Evolutionary conservation across 2,797 vertebrate species (phyloP).

Genomic region (Karalla daura): DNA sequence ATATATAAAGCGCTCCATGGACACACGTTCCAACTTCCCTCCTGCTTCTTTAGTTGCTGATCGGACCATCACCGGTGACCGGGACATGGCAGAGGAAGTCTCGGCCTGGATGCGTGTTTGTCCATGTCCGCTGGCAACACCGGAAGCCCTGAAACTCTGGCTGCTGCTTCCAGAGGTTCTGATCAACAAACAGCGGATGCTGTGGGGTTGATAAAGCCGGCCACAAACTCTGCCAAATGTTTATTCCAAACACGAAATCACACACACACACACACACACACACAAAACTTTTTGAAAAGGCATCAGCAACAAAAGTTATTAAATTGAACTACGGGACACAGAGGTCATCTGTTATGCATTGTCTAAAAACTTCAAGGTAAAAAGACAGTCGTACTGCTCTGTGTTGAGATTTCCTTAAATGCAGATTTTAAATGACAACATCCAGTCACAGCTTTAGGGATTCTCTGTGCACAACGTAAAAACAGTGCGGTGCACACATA

Average conservation of each 20-base stretch:
- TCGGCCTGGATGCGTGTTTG: too few relatives aligned
- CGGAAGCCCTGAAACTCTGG: too few relatives aligned
- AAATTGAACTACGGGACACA: slow-evolving; percentile 5
- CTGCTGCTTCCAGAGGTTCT: neutral
- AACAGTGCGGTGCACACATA: neutral
- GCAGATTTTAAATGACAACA: slow-evolving; percentile 9
- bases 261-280: too few relatives aligned
- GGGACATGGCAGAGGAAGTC: too few relatives aligned
- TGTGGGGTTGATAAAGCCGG: too few relatives aligned
- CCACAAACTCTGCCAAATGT: slow-evolving; percentile 14
- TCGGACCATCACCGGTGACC: neutral
- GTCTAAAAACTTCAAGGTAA: neutral
- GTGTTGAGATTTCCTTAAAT: neutral
- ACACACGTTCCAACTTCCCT: too few relatives aligned
- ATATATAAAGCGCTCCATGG: neutral
- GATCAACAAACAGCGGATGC: neutral
- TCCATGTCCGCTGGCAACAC: too few relatives aligned
- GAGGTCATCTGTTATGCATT: neutral
- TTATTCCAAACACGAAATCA: too few relatives aligned
- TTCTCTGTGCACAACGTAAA: too few relatives aligned
- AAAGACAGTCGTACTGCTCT: neutral
- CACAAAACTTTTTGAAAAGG: neutral
- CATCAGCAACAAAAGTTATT: slow-evolving; percentile 1
- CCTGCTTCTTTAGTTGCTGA: neutral
- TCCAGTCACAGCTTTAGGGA: too few relatives aligned